A percentile compares a stretch with the other conserved stretches of the same genome.
These are phyloP conservation scores for Penaeus indicus DNA, from an alignment of 1,140 invertebrate species.

Conservation along the genomic window DNA sequence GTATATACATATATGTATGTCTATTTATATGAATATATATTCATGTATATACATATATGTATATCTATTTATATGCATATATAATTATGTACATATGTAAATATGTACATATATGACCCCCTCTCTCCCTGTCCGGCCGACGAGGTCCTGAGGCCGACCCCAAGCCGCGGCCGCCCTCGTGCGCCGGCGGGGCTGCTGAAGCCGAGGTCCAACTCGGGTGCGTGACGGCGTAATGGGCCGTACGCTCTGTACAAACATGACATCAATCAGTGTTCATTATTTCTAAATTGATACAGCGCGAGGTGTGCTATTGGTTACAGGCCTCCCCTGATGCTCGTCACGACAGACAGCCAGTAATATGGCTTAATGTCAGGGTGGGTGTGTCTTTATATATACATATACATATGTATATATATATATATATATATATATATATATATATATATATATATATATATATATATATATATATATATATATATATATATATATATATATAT, in stretches of 20 bases:
- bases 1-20: not conserved
- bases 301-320: no score
- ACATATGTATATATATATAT: slow-evolving; percentile 19
- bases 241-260: no score
- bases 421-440: slow-evolving; percentile 24
- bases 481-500: not conserved
- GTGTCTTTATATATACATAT: slow-evolving; percentile 29
- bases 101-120: not conserved
- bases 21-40: not conserved
- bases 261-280: no score
- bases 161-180: no score
- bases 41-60: not conserved
- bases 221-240: no score
- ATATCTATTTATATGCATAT: not conserved
- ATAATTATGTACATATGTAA: not conserved
- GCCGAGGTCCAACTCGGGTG: no score
- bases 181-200: no score
- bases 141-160: no score
- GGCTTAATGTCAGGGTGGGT: not conserved
- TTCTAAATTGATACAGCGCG: no score
- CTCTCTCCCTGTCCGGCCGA: no score
- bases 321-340: no score
- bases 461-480: not conserved
- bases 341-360: no score
- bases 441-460: slow-evolving; percentile 1